phyloP scores from a whole-genome alignment of 2,113 vertebrate genomes.

The Ammodytes dubius region DNA sequence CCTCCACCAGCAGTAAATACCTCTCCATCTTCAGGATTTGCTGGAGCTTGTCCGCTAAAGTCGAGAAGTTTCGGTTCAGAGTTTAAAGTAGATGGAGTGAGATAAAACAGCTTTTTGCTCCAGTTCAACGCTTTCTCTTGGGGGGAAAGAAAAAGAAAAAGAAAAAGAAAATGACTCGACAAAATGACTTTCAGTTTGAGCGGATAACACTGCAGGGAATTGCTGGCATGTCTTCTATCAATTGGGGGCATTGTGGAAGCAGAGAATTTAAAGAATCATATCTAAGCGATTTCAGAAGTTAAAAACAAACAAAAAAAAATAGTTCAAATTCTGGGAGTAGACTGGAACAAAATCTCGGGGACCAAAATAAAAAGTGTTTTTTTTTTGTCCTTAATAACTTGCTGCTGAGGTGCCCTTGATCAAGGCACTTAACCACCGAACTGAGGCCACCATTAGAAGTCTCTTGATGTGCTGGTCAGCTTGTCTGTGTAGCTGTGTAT shows the following conservation, averaged over 20 bases:
- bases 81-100: background rate
- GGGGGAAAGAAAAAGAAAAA: background rate
- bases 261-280: background rate
- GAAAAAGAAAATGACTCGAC: background rate
- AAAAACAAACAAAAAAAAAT: background rate
- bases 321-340: background rate
- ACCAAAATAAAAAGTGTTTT: background rate
- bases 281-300: background rate
- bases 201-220: background rate
- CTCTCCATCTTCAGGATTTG: background rate
- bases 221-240: background rate
- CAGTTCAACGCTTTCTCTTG: background rate
- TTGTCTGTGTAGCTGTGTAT: background rate
- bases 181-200: background rate
- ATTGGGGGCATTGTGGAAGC: background rate
- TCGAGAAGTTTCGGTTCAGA: background rate
- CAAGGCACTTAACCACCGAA: conserved; percentile 56
- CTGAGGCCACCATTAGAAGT: conserved; percentile 2
- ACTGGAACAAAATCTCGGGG: background rate
- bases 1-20: conserved; percentile 31
- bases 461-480: background rate
- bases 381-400: background rate
- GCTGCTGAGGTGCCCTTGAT: conserved; percentile 39
- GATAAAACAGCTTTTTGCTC: conserved; percentile 10
- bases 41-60: conserved; percentile 1